These are phyloP conservation scores for Eudorcas thomsonii DNA, from an alignment of 2,113 vertebrate species.

Conservation along the genomic window DNA sequence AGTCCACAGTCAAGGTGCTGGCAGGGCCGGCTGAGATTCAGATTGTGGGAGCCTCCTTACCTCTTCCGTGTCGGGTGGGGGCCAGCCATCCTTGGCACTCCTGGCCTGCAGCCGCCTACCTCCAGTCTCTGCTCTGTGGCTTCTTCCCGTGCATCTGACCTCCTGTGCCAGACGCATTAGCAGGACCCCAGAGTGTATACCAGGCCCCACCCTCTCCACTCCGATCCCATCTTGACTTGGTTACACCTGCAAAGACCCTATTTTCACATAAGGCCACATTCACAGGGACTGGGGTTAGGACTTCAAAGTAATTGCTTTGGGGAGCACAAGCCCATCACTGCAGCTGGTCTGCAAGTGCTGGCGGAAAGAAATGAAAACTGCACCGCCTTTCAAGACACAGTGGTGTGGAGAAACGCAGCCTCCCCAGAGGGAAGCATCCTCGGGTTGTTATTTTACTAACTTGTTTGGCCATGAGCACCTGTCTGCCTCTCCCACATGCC, in stretches of 20 bases:
- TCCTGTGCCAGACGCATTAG: fast-evolving
- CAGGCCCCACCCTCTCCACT: neutral
- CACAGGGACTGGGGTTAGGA: neutral
- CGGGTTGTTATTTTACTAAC: fast-evolving
- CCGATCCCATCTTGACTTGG: neutral
- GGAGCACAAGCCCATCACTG: fast-evolving
- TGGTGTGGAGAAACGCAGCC: fast-evolving
- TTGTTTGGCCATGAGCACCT: fast-evolving
- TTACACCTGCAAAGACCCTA: neutral
- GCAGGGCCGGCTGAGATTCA: neutral
- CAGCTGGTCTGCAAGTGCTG: neutral
- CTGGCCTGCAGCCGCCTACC: too few species aligned
- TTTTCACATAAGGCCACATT: neutral
- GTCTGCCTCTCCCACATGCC: neutral
- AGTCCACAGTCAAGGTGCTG: neutral
- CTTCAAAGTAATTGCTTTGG: too few species aligned
- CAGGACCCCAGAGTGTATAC: neutral
- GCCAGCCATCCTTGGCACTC: fast-evolving
- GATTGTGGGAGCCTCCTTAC: neutral
- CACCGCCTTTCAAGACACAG: fast-evolving
- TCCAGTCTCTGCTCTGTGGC: fast-evolving
- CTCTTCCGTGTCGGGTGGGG: neutral
- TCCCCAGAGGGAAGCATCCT: fast-evolving
- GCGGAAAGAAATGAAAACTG: too few species aligned
- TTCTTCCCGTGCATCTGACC: fast-evolving